Conservation (phyloP, 2,113 vertebrate genomes). For the Oncorhynchus nerka region DNA sequence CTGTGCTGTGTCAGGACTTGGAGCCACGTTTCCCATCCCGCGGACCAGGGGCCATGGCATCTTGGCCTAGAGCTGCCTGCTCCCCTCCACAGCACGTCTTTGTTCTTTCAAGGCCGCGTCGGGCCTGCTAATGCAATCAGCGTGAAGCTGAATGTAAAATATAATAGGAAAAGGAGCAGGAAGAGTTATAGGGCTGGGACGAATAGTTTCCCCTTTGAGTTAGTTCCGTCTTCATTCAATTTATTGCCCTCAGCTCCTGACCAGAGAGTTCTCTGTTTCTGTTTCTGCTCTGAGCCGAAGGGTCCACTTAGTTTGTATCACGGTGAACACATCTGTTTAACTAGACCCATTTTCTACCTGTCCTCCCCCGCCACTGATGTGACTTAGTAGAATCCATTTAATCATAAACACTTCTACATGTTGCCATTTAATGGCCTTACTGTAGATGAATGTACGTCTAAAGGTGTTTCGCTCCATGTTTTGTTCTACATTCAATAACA, state of each 20-base stretch:
- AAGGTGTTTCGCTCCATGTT: background rate
- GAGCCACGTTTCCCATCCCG: too few relatives aligned
- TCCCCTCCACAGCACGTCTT: conserved; percentile 34
- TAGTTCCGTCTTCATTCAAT: conserved; percentile 70
- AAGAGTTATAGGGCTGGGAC: conserved; percentile 69
- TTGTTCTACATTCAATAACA: background rate
- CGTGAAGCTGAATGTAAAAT: conserved; percentile 65
- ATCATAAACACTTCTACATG: conserved; percentile 11
- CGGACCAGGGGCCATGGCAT: background rate
- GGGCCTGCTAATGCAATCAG: conserved; percentile 72
- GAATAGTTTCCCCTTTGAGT: conserved; percentile 70
- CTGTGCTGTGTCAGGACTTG: background rate
- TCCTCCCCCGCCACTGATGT: background rate
- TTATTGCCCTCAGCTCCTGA: conserved; percentile 65
- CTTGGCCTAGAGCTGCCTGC: too few relatives aligned
- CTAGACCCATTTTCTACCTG: background rate
- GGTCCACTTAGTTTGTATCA: conserved; percentile 34
- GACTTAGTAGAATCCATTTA: conserved; percentile 37
- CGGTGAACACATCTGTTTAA: conserved; percentile 31
- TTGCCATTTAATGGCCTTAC: background rate
- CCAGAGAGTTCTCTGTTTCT: conserved; percentile 39
- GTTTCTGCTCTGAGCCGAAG: conserved; percentile 45
- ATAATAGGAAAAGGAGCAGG: conserved; percentile 59
- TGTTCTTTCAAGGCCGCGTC: conserved; percentile 65
- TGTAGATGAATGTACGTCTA: conserved; percentile 35